Percentiles rank a stretch among this genome's conserved stretches.
These are phyloP conservation scores for Bursaphelenchus mucronatus DNA, from an alignment of 1,140 invertebrate species.

Conservation along the genomic window DNA sequence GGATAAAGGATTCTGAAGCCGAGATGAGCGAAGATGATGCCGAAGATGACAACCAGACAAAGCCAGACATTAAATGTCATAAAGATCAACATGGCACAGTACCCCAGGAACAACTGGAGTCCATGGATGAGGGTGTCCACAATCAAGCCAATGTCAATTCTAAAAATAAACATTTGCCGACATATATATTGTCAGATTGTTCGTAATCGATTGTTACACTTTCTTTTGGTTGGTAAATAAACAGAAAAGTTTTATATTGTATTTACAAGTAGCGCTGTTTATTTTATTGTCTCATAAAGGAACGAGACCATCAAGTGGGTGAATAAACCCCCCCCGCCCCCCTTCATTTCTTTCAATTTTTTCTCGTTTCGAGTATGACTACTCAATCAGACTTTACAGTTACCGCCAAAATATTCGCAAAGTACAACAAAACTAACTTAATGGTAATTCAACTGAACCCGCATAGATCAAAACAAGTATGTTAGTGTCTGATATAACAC, in stretches of 20 bases:
- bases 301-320: background rate
- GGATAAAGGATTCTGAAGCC: conserved; percentile 70
- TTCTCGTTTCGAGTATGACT: no score
- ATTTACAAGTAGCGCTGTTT: background rate
- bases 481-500: conserved; percentile 14
- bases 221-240: background rate
- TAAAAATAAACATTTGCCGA: conserved; percentile 25
- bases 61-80: conserved; percentile 97
- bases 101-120: conserved; percentile 80
- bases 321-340: no score
- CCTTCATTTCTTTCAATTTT: no score
- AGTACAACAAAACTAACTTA: background rate
- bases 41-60: conserved; percentile 80
- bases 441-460: conserved; percentile 2
- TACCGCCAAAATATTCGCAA: no score
- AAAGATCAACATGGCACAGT: conserved; percentile 92
- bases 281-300: conserved; percentile 4
- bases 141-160: conserved; percentile 66
- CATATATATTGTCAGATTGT: background rate
- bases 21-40: conserved; percentile 83
- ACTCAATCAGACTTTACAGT: no score
- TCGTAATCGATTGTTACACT: background rate
- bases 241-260: conserved; percentile 8
- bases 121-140: conserved; percentile 82
- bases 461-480: background rate